A percentile compares a stretch with the other conserved stretches of the same genome.
Conservation (phyloP, 1,140 invertebrate genomes). For the Gonioctena quinquepunctata region DNA sequence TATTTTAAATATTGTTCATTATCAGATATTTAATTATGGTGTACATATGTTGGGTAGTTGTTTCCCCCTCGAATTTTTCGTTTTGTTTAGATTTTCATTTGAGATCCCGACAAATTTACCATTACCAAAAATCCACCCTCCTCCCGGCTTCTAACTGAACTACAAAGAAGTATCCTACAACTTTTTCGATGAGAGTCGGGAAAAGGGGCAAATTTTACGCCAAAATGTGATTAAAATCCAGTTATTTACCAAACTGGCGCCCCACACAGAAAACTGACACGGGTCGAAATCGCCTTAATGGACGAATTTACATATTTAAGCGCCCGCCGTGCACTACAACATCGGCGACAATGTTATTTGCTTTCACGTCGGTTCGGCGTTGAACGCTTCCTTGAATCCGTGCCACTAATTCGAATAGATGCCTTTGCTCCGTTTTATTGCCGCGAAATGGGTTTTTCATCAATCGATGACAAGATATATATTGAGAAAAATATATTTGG, state of each 20-base stretch:
- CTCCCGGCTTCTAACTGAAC: too few species aligned
- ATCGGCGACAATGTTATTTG: conserved; percentile 6
- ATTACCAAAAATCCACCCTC: too few species aligned
- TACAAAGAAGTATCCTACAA: too few species aligned
- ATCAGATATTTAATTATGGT: too few species aligned
- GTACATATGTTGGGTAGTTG: too few species aligned
- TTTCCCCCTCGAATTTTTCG: too few species aligned
- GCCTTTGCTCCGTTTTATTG: conserved; percentile 11
- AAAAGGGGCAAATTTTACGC: background rate
- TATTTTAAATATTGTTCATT: too few species aligned
- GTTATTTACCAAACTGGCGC: background rate
- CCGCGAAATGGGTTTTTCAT: conserved; percentile 11
- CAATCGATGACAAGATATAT: conserved; percentile 14
- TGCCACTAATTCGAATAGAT: conserved; percentile 7
- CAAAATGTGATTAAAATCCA: background rate
- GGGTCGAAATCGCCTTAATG: background rate
- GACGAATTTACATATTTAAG: background rate
- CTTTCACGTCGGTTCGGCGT: background rate
- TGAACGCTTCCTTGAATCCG: background rate
- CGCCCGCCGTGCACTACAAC: background rate
- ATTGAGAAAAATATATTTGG: background rate
- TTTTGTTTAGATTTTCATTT: too few species aligned
- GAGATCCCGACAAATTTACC: too few species aligned
- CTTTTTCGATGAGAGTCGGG: too few species aligned
- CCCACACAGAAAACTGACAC: background rate